Base-by-base conservation (phyloP, 2,797 vertebrate species). In the Myotis vivesi region DNA sequence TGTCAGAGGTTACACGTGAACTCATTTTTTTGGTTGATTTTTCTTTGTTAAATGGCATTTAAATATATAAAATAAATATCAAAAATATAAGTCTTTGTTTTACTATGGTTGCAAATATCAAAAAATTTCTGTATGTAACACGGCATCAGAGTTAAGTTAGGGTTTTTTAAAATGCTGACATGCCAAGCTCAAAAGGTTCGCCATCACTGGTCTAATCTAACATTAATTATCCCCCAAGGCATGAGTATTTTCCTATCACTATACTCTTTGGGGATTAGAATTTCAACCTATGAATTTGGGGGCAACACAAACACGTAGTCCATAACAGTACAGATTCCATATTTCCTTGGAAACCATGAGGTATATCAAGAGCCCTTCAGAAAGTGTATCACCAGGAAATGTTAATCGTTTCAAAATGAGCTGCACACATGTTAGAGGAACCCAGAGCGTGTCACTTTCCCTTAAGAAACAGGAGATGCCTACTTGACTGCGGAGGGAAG, bases 361-460 rank as follows among this genome's bases (percentile, higher is more conserved):
- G 64, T 59, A 92, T 6, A 86, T 20, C 23, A 8, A 59, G 73
- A 94, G 28, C 11, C 64, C 66, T 91, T 68, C 41, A 30, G 91
- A 68, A 94, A 86, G 51, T 30, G 41, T 69, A 85, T 82, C 69
- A 73, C 22, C 57, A 85, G 51, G 69, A 95, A 95, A 93, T 80
- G 79, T 38, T 73, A 51, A 87, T 55, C 53, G 46, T 94, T 87
- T 94, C 77, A 76, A 66, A 92, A 90, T 77, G 57, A 92, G 66
- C 84, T 71, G 57, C 82, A 28, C 30, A 44, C 46, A 28, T 19
- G 16, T 44, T 57, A 57, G 71, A 62, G 75, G 87, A 87, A 33
- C 57, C 95, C 88, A 82, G 46, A 46, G 38, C 22, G 92, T 83
- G 1, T 59, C 38, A 30, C 49, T 64, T 66, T 46, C 49, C 68